Percentiles rank a stretch among this genome's conserved stretches.
Evolutionary conservation across 2,113 vertebrate species (phyloP).

Genomic region (Kobus ellipsiprymnus): DNA sequence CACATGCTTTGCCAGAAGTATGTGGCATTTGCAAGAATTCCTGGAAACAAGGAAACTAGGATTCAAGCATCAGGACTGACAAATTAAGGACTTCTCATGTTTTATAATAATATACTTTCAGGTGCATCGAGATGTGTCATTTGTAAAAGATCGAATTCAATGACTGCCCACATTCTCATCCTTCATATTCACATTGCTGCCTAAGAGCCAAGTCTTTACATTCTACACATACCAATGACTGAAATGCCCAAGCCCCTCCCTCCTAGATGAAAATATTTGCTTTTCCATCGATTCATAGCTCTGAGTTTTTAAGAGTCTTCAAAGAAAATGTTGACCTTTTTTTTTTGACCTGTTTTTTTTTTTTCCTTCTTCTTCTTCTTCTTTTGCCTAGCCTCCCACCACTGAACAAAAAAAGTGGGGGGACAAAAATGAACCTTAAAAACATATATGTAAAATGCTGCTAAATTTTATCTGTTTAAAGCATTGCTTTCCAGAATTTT

Average conservation of each 20-base stretch:
- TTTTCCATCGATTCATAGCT: not conserved
- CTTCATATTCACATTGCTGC: not conserved
- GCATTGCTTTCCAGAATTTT: not conserved
- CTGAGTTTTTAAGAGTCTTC: not conserved
- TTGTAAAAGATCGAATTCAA: not conserved
- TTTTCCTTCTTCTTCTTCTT: not conserved
- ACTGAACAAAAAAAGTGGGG: not conserved
- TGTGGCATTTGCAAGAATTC: not conserved
- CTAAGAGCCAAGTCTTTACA: not conserved
- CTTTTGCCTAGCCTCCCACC: not conserved
- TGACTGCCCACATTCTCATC: too few species aligned
- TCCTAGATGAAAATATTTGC: not conserved
- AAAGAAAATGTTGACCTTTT: not conserved
- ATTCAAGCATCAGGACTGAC: not conserved
- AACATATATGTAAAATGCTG: not conserved
- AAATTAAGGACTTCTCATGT: not conserved
- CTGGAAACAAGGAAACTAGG: not conserved
- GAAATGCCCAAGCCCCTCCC: not conserved
- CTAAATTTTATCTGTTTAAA: not conserved
- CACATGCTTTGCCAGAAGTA: not conserved
- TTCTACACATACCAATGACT: not conserved
- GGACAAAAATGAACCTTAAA: not conserved
- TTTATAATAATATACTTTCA: not conserved
- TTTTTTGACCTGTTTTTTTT: not conserved
- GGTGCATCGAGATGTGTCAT: not conserved